These are phyloP conservation scores for Notamacropus eugenii DNA, from an alignment of 2,797 vertebrate species.

Conservation along the genomic window DNA sequence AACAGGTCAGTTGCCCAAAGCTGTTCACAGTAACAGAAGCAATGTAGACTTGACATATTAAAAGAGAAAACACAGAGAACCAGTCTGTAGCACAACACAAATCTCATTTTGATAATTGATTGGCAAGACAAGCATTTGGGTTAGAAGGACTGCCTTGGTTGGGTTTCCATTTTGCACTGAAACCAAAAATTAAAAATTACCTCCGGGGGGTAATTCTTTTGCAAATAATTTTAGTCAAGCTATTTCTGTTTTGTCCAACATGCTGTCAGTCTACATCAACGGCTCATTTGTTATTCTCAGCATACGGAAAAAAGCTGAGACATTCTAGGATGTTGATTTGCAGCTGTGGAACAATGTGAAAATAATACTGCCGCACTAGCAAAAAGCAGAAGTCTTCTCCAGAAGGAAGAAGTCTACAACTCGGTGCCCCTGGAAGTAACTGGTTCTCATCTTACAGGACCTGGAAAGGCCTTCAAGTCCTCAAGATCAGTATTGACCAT, in stretches of 20 bases:
- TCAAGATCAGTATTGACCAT: background rate
- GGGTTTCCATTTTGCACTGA: slow-evolving; percentile 73
- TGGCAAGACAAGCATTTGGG: slow-evolving; percentile 63
- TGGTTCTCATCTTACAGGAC: background rate
- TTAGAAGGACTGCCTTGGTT: slow-evolving; percentile 62
- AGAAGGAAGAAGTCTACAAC: slow-evolving; percentile 41
- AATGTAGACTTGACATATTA: slow-evolving; percentile 32
- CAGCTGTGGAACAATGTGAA: slow-evolving; percentile 70
- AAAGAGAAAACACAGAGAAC: background rate
- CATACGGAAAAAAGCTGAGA: slow-evolving; percentile 71
- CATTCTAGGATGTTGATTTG: slow-evolving; percentile 70
- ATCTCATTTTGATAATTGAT: slow-evolving; percentile 70
- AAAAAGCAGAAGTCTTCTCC: slow-evolving; percentile 60
- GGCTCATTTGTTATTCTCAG: slow-evolving; percentile 79
- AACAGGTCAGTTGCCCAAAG: slow-evolving; percentile 53
- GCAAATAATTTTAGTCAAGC: slow-evolving; percentile 75
- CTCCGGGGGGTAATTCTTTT: slow-evolving; percentile 79
- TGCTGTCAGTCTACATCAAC: slow-evolving; percentile 79
- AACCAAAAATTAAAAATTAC: slow-evolving; percentile 81
- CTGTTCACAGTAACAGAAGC: slow-evolving; percentile 16
- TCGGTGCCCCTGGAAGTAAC: background rate
- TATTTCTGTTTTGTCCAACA: slow-evolving; percentile 81
- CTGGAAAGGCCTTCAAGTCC: background rate
- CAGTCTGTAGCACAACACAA: slow-evolving; percentile 19
- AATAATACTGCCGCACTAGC: slow-evolving; percentile 68